These are phyloP conservation scores for Apis laboriosa DNA, from an alignment of 1,140 invertebrate genomes.

Conservation along the genomic window DNA sequence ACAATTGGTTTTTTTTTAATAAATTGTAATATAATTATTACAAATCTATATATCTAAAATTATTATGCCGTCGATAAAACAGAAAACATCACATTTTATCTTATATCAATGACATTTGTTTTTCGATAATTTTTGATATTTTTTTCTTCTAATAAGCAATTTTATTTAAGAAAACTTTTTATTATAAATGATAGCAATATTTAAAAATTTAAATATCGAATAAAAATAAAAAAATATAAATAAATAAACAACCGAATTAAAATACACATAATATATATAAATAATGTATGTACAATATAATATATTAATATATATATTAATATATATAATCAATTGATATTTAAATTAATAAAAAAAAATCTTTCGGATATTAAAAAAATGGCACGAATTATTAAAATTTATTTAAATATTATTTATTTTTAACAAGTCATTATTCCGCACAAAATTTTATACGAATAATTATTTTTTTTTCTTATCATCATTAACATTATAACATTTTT, in stretches of 20 bases:
- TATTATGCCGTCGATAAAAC: slow-evolving; percentile 21
- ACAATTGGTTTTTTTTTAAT: slow-evolving; percentile 24
- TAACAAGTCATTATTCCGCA: neutral
- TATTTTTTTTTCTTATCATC: too few relatives aligned
- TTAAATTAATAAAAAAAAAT: neutral
- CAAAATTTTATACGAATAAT: neutral
- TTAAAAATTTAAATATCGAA: neutral
- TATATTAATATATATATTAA: too few relatives aligned
- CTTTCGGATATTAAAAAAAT: neutral
- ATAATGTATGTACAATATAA: too few relatives aligned
- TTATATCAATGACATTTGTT: neutral
- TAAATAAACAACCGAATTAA: neutral
- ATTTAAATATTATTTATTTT: neutral
- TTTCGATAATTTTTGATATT: neutral
- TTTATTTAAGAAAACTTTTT: neutral
- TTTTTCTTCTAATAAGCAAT: neutral
- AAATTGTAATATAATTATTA: slow-evolving; percentile 28
- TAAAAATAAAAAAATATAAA: neutral
- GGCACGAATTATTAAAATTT: neutral
- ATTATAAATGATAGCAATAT: neutral
- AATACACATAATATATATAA: neutral
- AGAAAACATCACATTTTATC: neutral
- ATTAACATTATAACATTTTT: too few relatives aligned
- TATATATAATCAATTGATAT: too few relatives aligned
- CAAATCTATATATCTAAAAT: neutral